Evolutionary conservation across 2,113 vertebrate species (phyloP).

Genomic region (Isichthys henryi): DNA sequence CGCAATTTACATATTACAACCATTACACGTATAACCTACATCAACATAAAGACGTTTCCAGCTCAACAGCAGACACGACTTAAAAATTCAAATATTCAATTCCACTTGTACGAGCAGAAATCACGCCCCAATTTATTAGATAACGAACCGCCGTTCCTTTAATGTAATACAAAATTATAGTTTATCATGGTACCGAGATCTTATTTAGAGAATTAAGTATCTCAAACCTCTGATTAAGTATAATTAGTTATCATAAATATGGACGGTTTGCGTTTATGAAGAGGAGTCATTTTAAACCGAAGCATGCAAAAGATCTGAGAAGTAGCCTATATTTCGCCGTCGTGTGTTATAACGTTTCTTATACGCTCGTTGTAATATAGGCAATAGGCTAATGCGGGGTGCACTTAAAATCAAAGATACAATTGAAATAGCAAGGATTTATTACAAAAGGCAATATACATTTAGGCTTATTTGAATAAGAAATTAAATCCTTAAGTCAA

Average conservation of each 20-base stretch:
- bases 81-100: neutral
- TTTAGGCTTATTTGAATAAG: neutral
- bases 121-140: neutral
- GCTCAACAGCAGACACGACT: neutral
- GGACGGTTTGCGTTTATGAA: neutral
- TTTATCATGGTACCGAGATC: neutral
- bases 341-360: neutral
- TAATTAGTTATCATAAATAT: neutral
- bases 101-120: neutral
- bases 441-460: neutral
- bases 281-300: neutral
- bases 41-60: neutral
- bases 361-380: neutral
- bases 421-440: neutral
- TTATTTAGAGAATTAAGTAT: neutral
- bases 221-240: neutral
- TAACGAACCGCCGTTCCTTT: neutral
- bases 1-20: neutral
- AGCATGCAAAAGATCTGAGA: neutral
- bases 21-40: neutral
- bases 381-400: neutral
- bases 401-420: neutral
- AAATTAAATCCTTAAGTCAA: neutral
- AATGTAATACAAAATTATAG: neutral
- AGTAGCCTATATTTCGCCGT: neutral